Percentiles rank a stretch among this genome's conserved stretches.
These are phyloP conservation scores for Lepus timidus DNA, from an alignment of 2,113 vertebrate species.

Conservation along the genomic window DNA sequence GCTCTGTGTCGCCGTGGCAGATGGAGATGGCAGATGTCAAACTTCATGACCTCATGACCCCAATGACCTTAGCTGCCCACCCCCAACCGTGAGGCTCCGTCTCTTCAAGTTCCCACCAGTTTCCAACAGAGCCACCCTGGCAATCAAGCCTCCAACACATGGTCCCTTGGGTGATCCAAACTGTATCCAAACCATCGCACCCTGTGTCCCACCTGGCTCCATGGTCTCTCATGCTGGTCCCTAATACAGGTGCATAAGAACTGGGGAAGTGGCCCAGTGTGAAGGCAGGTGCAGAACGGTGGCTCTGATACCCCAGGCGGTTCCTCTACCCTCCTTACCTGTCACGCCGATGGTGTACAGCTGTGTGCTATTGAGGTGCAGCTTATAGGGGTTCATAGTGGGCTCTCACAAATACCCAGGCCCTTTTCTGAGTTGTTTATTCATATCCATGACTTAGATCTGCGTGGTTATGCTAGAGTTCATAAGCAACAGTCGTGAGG, in stretches of 20 bases:
- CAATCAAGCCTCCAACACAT: too few species aligned
- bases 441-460: background rate
- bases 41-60: too few species aligned
- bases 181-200: too few species aligned
- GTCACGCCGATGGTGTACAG: background rate
- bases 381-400: background rate
- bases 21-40: too few species aligned
- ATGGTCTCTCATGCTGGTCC: background rate
- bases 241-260: background rate
- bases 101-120: too few species aligned
- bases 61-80: too few species aligned
- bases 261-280: background rate
- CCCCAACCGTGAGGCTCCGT: too few species aligned
- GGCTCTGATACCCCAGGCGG: accelerated
- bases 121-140: too few species aligned
- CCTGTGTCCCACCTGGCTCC: background rate
- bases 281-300: background rate
- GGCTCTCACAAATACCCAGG: background rate
- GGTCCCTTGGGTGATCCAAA: too few species aligned
- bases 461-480: background rate
- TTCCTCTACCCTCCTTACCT: background rate
- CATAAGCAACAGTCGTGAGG: background rate
- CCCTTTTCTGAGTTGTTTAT: background rate
- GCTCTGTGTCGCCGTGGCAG: too few species aligned
- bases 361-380: background rate